Percentiles rank a stretch among this genome's conserved stretches.
Evolutionary conservation across 2,113 vertebrate genomes (phyloP).

Genomic region (Daboia siamensis): DNA sequence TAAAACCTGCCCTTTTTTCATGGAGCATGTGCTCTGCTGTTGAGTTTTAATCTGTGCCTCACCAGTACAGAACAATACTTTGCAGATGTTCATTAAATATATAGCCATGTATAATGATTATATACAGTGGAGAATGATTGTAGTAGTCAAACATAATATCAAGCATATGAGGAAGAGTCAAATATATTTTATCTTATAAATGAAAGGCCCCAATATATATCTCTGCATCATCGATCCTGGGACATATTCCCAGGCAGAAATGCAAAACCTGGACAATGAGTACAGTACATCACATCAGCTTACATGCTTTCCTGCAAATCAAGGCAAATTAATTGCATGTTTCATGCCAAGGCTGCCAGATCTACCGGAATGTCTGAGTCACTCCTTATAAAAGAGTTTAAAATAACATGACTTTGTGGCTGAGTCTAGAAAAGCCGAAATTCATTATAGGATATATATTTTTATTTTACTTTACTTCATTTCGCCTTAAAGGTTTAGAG

Average conservation of each 20-base stretch:
- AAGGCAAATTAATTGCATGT: neutral
- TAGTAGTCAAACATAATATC: neutral
- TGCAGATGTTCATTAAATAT: neutral
- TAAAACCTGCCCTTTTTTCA: neutral
- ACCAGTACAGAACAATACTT: neutral
- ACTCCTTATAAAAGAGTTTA: neutral
- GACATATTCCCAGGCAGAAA: fast-evolving
- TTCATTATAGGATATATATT: conserved; percentile 42
- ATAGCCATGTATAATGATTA: neutral
- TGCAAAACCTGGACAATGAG: neutral
- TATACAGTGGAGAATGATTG: neutral
- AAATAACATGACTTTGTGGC: neutral
- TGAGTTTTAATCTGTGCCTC: neutral
- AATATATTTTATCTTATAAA: neutral
- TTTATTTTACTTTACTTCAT: conserved; percentile 47
- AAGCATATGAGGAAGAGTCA: neutral
- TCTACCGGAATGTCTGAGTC: neutral
- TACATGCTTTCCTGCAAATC: neutral
- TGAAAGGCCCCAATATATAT: neutral
- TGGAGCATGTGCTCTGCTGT: neutral
- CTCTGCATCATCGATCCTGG: neutral
- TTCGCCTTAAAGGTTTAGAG: conserved; percentile 51
- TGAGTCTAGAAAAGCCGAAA: conserved; percentile 35
- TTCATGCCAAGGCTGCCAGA: neutral
- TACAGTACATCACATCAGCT: fast-evolving